Conservation (phyloP, 2,113 vertebrate species). For the Paradoxurus hermaphroditus region DNA sequence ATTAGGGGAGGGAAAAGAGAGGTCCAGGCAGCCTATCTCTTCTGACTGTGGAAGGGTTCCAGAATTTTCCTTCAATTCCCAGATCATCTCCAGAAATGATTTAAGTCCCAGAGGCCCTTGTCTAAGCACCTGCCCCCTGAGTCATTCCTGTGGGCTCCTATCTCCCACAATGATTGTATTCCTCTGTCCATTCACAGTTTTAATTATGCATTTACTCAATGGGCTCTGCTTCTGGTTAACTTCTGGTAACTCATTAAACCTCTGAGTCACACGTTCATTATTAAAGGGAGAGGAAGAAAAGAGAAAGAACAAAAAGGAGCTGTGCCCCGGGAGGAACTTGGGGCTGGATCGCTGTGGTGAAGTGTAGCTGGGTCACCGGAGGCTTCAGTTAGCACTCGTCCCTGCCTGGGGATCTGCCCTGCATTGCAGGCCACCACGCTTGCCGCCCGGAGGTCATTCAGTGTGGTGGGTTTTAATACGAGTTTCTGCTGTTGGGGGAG, state of each 20-base stretch:
- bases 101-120: not conserved
- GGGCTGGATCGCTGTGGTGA: conserved; percentile 71
- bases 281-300: conserved; percentile 74
- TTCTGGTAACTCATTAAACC: conserved; percentile 82
- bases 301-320: conserved; percentile 48
- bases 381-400: conserved; percentile 41
- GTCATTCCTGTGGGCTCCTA: not conserved
- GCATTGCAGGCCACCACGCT: not conserved
- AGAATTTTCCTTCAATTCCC: conserved; percentile 32
- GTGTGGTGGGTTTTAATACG: not conserved
- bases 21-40: not conserved
- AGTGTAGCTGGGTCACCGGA: conserved; percentile 71
- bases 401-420: conserved; percentile 30
- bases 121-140: not conserved
- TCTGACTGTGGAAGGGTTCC: not conserved
- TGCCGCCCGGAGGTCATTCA: not conserved
- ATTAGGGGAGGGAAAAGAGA: not conserved
- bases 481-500: not conserved
- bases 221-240: conserved; percentile 73
- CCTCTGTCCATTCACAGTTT: conserved; percentile 74
- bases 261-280: conserved; percentile 71
- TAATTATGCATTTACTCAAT: conserved; percentile 76
- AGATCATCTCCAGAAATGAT: conserved; percentile 26
- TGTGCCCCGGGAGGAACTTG: conserved; percentile 72
- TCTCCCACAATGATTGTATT: conserved; percentile 49